phyloP scores from a whole-genome alignment of 2,113 vertebrate species.

The Cygnus buccinator region DNA sequence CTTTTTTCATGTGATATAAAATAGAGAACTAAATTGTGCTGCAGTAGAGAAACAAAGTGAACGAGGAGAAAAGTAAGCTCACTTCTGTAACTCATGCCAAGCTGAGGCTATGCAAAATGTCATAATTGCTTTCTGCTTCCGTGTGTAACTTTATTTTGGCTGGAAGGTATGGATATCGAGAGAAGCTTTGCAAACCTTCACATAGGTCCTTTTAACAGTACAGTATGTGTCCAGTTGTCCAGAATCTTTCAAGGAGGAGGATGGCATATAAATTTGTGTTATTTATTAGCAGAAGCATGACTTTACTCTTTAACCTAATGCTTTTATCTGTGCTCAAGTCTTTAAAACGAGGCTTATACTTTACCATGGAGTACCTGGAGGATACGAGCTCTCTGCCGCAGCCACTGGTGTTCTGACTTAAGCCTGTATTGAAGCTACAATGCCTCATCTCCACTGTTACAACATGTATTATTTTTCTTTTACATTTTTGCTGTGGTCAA shows the following conservation, averaged over 20 bases:
- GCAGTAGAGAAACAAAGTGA: not conserved
- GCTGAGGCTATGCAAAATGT: not conserved
- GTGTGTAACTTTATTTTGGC: not conserved
- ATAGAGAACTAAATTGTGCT: not conserved
- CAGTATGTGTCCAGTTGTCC: not conserved
- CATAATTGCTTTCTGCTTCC: not conserved
- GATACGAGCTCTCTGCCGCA: not conserved
- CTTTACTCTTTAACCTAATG: not conserved
- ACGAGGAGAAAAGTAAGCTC: not conserved
- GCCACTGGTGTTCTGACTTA: not conserved
- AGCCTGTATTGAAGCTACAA: not conserved
- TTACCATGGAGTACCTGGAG: not conserved
- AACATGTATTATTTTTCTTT: not conserved
- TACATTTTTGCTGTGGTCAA: slow-evolving; percentile 26
- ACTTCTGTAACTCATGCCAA: not conserved
- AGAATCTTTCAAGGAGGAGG: not conserved
- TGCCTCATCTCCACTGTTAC: slow-evolving; percentile 21
- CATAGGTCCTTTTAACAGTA: not conserved
- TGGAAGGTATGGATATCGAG: not conserved
- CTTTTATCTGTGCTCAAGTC: not conserved
- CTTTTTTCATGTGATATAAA: not conserved
- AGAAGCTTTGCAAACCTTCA: not conserved
- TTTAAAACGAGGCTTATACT: not conserved
- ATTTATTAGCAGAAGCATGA: not conserved
- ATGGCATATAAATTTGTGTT: not conserved